Evolutionary conservation across 37 sponge, comb jelly and placozoan species (phyloP), one percentile per base, ranked within the genome.

Genomic region (Hexactinellida sp.): DNA sequence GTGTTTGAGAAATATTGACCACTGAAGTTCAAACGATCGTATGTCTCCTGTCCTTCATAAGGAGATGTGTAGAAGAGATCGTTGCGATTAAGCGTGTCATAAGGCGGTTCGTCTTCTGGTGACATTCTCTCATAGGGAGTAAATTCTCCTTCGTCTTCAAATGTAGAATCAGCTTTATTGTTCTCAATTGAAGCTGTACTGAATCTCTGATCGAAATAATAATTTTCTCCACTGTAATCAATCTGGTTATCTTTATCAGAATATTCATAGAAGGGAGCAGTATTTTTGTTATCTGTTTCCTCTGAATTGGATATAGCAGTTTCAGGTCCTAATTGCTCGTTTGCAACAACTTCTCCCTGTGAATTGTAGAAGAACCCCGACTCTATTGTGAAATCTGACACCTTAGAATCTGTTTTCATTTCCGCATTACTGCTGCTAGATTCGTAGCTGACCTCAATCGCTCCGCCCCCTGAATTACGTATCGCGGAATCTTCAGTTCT

Each of bases 111-210:
- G 1, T 63, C 76, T 25, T 3, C 13, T 3, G 76, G 21, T 23
- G 21, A n/a, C 21, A 63, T 32, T 10, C 76, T 10, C 30, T 63
- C 76, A 28, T 25, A 63, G 13, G 76, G 76, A 3, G 76, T 63
- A 23, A 63, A 63, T 7, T 63, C 76, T 25, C 76, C 76, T 63
- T 63, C 76, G 13, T 63, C 76, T 21, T 63, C 76, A 63, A 63
- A 63, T 63, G 76, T 63, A 63, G 76, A 63, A 63, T 63, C 76
- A 63, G 76, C 76, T n/a, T 63, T 63, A n/a, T 63, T 63, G 34
- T 63, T 63, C 13, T 63, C 76, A 21, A 63, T 21, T 21, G 76
- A 63, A n/a, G 76, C 76, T 5, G 3, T 63, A 63, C 76, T 63
- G 30, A 63, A 63, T 47, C 52, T 47, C 16, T 47, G 52, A 10